phyloP scores from a whole-genome alignment of 2,797 vertebrate genomes.

The Pristis pectinata region DNA sequence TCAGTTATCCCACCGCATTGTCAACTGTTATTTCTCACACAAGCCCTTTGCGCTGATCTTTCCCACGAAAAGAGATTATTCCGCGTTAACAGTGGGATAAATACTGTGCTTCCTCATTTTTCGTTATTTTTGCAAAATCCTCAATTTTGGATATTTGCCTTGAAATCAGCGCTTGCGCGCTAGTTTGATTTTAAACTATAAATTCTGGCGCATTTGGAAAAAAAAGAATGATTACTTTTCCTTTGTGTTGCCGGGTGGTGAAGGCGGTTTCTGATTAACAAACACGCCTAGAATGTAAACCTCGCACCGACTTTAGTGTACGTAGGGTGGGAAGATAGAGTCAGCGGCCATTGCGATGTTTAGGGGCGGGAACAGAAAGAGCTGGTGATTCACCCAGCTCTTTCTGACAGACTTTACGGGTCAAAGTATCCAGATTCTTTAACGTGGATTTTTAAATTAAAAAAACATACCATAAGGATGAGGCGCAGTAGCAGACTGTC shows the following conservation, averaged over 20 bases:
- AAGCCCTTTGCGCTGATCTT: not conserved
- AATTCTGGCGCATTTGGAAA: not conserved
- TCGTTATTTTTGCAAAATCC: not conserved
- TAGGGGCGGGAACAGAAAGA: not conserved
- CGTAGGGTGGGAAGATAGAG: not conserved
- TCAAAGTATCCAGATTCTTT: not conserved
- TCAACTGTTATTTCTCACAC: not conserved
- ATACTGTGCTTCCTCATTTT: not conserved
- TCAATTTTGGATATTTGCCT: not conserved
- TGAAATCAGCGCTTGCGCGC: not conserved
- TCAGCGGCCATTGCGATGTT: not conserved
- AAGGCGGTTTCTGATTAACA: not conserved
- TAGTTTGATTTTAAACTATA: not conserved
- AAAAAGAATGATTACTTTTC: not conserved
- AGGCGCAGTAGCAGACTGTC: too few species aligned
- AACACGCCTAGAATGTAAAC: constrained; percentile 9
- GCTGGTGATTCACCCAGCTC: not conserved
- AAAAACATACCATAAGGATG: too few species aligned
- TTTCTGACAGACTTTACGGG: not conserved
- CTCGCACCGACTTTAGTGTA: not conserved
- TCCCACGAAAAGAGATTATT: too few species aligned
- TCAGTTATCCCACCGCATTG: too few species aligned
- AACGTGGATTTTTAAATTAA: too few species aligned
- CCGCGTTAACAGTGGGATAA: not conserved
- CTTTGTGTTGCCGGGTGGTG: not conserved